A percentile compares a stretch with the other conserved stretches of the same genome.
Evolutionary conservation across 2,888 invertebrate genomes (phyloP).

Genomic region (Lepidochrysops patricia): DNA sequence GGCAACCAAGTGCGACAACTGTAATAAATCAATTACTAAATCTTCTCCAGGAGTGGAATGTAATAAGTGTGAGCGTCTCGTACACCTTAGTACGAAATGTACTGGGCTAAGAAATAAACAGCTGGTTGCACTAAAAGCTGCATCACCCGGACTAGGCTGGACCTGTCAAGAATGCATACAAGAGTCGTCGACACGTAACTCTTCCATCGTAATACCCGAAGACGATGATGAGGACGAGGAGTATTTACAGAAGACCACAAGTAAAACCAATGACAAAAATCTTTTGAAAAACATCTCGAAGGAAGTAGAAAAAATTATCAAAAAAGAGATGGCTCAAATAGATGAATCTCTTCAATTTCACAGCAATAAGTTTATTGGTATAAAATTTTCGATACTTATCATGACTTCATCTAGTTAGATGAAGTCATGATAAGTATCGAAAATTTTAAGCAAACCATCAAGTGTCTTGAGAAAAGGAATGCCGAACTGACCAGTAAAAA

Average conservation of each 20-base stretch:
- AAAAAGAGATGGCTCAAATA: conserved; percentile 12
- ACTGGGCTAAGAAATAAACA: conserved; percentile 23
- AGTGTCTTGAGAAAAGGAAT: conserved; percentile 11
- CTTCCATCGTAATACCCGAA: conserved; percentile 16
- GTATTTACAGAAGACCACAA: not conserved
- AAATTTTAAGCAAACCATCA: conserved; percentile 12
- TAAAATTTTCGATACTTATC: no score
- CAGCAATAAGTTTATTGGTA: conserved; percentile 18
- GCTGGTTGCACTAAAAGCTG: conserved; percentile 17
- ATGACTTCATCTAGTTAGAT: no score
- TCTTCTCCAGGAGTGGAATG: conserved; percentile 7
- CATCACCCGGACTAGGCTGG: conserved; percentile 21
- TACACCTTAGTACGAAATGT: conserved; percentile 16
- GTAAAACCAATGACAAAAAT: not conserved
- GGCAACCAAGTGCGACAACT: not conserved
- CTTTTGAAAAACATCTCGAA: conserved; percentile 16
- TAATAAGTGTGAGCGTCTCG: conserved; percentile 15
- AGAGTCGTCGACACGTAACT: conserved; percentile 14
- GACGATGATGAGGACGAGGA: conserved; percentile 21
- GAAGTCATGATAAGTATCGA: conserved; percentile 16
- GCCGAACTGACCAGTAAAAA: conserved; percentile 12
- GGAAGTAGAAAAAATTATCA: conserved; percentile 18
- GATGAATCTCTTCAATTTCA: conserved; percentile 14
- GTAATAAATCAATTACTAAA: conserved; percentile 12
- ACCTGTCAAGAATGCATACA: conserved; percentile 22